Evolutionary conservation across 1,140 invertebrate species (phyloP), one percentile per base, ranked within the genome.

Genomic region (Sminthurinus signatus): DNA sequence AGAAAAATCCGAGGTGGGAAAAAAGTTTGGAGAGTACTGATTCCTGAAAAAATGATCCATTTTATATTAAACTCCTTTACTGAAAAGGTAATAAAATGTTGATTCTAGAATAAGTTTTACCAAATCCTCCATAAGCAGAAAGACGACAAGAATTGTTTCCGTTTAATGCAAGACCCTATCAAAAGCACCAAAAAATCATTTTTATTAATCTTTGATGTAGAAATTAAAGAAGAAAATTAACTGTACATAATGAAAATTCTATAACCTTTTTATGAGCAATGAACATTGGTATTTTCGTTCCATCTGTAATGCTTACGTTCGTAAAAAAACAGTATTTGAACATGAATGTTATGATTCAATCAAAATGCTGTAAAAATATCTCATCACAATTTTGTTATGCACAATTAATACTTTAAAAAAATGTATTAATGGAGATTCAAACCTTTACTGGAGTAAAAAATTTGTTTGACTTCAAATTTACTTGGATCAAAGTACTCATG

Each of bases 91-190:
- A n/a, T n/a, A n/a, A n/a, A n/a, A n/a, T n/a, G n/a, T n/a, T n/a
- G n/a, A n/a, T n/a, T n/a, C n/a, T n/a, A n/a, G n/a, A n/a, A n/a
- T n/a, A n/a, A n/a, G 88, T 89, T 59, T 96, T 85, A 79, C 96
- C 96, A 75, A 98, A 99, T 0, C 96, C 96, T 46, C 96, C 96
- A 79, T 99, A 99, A 25, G 94, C 96, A 78, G 98, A 98, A 15
- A 99, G 77, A 15, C 96, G 78, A 64, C 85, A 87, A 28, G 86
- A 89, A 75, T 83, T 86, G 42, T 80, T 81, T 32, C 87, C 86
- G 79, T 92, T 84, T 60, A 74, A 69, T n/a, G 4, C 39, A 19
- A 64, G 3, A n/a, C 21, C 44, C 31, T 72, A 19, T 23, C 8
- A 52, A 8, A 57, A 8, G 12, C 14, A 31, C 10, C 2, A 23